Percentiles rank a stretch among this genome's conserved stretches.
These are phyloP conservation scores for Boleophthalmus pectinirostris DNA, from an alignment of 2,113 vertebrate genomes.

Conservation along the genomic window DNA sequence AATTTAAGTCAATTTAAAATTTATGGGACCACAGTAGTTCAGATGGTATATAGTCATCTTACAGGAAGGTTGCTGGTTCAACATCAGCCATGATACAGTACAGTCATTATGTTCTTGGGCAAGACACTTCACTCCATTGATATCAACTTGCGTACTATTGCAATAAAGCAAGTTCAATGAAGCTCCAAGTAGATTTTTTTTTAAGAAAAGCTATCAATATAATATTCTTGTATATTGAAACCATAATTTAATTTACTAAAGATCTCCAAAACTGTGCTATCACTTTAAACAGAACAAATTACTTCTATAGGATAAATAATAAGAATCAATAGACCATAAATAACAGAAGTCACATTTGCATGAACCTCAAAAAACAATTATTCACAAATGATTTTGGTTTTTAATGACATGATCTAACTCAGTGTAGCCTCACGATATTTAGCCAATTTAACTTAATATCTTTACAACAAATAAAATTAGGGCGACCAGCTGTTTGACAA, in stretches of 20 bases:
- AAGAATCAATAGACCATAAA: neutral
- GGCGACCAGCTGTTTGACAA: neutral
- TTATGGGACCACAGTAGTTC: no score
- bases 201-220: no score
- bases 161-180: neutral
- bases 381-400: neutral
- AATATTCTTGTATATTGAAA: no score
- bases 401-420: neutral
- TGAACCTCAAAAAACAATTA: neutral
- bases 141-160: neutral
- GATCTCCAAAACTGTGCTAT: neutral
- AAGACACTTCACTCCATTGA: no score
- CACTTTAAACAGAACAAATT: neutral
- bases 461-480: neutral
- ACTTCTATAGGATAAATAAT: neutral
- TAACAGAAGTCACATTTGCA: neutral
- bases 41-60: no score
- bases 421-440: no score
- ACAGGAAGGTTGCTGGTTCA: no score
- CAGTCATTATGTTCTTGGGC: no score
- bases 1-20: no score
- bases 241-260: no score
- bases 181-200: neutral
- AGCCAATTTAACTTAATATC: neutral
- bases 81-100: no score